Evolutionary conservation across 2,888 invertebrate genomes (phyloP).

Genomic region (Ochropacha duplaris): DNA sequence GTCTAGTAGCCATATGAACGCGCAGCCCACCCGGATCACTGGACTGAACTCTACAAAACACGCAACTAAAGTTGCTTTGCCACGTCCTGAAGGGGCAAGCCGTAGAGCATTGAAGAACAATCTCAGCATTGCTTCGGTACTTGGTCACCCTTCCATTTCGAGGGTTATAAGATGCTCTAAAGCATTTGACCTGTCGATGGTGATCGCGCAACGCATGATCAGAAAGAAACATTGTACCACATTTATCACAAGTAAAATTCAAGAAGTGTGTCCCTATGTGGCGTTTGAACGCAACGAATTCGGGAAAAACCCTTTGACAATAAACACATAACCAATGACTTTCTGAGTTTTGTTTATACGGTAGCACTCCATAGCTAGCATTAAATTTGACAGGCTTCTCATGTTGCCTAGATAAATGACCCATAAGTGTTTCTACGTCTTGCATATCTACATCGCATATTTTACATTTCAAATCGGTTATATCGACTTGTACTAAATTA

Average conservation of each 20-base stretch:
- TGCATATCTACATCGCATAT: conserved; percentile 55
- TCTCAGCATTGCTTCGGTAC: conserved; percentile 69
- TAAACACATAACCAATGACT: conserved; percentile 65
- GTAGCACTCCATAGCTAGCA: conserved; percentile 67
- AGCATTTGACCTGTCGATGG: conserved; percentile 70
- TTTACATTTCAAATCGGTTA: conserved; percentile 70
- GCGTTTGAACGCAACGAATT: conserved; percentile 66
- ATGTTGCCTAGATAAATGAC: conserved; percentile 62
- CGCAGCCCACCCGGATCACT: conserved; percentile 65
- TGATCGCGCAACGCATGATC: conserved; percentile 70
- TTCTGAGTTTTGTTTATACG: conserved; percentile 61
- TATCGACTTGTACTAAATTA: conserved; percentile 72
- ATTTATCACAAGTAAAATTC: conserved; percentile 71
- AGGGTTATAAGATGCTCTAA: conserved; percentile 66
- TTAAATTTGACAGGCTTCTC: conserved; percentile 68
- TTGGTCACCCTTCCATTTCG: conserved; percentile 65
- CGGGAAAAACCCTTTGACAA: conserved; percentile 56
- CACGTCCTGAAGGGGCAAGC: conserved; percentile 73
- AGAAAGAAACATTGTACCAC: conserved; percentile 69
- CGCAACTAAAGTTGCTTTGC: conserved; percentile 74
- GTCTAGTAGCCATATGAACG: conserved; percentile 59
- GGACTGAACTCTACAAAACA: conserved; percentile 71
- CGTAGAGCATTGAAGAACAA: conserved; percentile 71
- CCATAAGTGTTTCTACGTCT: conserved; percentile 66
- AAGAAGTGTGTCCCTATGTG: conserved; percentile 71